Conservation (phyloP, 2,113 vertebrate genomes). For the Ptilonorhynchus violaceus region DNA sequence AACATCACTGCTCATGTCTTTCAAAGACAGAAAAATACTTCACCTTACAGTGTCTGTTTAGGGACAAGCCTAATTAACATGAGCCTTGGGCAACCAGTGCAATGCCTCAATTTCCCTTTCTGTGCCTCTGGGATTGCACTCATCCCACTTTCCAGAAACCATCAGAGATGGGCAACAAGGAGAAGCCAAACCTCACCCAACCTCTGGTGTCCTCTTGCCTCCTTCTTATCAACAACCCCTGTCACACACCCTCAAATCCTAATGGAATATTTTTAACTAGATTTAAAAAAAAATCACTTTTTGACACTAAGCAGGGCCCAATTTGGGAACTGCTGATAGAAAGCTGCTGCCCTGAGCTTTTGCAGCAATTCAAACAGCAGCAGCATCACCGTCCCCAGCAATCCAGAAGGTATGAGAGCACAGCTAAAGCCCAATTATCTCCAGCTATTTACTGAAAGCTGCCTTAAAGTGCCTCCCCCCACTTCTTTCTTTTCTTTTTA, state of each 20-base stretch:
- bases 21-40: not conserved
- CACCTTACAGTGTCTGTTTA: not conserved
- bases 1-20: fast-evolving
- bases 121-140: not conserved
- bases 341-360: not conserved
- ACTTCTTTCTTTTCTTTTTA: not conserved
- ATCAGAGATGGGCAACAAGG: not conserved
- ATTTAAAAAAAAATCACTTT: not conserved
- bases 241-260: not conserved
- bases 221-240: not conserved
- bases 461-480: not conserved
- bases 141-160: not conserved
- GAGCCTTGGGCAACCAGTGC: not conserved
- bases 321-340: not conserved
- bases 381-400: not conserved
- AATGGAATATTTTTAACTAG: not conserved
- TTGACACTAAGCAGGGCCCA: not conserved
- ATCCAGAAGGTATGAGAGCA: not conserved
- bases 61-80: not conserved
- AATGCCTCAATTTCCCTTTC: not conserved
- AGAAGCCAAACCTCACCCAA: not conserved
- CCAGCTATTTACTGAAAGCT: not conserved
- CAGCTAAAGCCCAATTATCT: not conserved
- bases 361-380: not conserved
- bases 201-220: not conserved